Evolutionary conservation across 2,113 vertebrate genomes (phyloP), one percentile per base, ranked within the genome.

Genomic region (Ivindomyrus marchei): DNA sequence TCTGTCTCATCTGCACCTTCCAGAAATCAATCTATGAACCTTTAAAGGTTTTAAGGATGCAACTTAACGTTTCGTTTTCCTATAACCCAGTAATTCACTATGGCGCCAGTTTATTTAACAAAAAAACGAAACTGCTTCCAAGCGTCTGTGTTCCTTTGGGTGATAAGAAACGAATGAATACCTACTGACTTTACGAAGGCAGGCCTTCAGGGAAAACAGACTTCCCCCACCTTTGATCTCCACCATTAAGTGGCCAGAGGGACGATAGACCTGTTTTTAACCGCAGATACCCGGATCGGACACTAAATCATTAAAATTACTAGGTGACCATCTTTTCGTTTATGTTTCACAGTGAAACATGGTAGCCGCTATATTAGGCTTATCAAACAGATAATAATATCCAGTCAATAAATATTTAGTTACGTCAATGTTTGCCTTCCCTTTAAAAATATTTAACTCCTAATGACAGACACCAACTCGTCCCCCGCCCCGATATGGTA

Each of bases 211-310:
- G 80, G 77, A 83, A 45, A 83, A 24, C 39, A 62, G 7, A 9
- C 77, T 83, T 90, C 85, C 83, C 15, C 62, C 84, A 88, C 66
- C 85, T 87, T 85, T 46, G 88, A 84, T 58, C 74, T 89, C 87
- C 15, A 46, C 49, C 42, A 83, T 58, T 85, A 91, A 92, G 90
- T 85, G 50, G 86, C 87, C 85, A 89, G 46, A 31, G 88, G 58
- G 87, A 66, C 88, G 84, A 90, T 39, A 83, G 62, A 52, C 53
- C 77, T 83, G 31, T 83, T 83, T 39, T 83, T 45, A 45, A 87
- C 74, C 89, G 89, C 91, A 90, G 92, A 93, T 90, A 77, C 90
- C 92, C 91, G 91, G 87, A 70, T 70, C 58, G 45, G 53, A 58
- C 56, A 88, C 58, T 66, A 88, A 88, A 70, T 88, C 36, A n/a